phyloP scores from a whole-genome alignment of 2,888 invertebrate species.

The Hypomecis punctinalis region DNA sequence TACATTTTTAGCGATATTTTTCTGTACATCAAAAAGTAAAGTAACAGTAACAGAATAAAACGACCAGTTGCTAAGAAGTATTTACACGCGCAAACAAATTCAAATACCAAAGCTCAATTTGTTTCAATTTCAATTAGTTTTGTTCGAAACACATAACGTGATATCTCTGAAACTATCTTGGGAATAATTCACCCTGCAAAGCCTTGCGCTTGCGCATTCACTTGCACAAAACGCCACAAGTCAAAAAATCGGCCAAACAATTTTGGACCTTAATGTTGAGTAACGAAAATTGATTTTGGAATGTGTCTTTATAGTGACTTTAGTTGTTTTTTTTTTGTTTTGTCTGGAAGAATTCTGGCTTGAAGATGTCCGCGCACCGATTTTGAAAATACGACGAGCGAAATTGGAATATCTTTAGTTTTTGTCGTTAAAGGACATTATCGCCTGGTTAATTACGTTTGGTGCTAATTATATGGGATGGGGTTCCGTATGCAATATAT shows the following conservation, averaged over 20 bases:
- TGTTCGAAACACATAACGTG: conserved; percentile 69
- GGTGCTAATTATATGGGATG: conserved; percentile 75
- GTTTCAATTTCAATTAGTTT: conserved; percentile 74
- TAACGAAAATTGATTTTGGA: conserved; percentile 23
- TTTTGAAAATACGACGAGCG: conserved; percentile 82
- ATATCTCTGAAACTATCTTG: conserved; percentile 77
- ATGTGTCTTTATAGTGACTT: conserved; percentile 24
- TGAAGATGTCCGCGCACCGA: conserved; percentile 64
- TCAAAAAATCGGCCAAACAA: not conserved
- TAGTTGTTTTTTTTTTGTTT: not conserved
- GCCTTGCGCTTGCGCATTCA: conserved; percentile 46
- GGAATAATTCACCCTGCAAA: conserved; percentile 70
- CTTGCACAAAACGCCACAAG: conserved; percentile 32
- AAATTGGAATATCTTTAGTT: conserved; percentile 74
- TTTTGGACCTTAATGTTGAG: conserved; percentile 14
- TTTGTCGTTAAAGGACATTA: conserved; percentile 67
- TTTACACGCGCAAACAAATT: conserved; percentile 51
- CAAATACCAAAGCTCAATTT: conserved; percentile 71
- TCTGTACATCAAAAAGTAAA: not conserved
- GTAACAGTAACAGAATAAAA: not conserved
- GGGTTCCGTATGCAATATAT: conserved; percentile 21
- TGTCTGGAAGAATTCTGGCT: conserved; percentile 46
- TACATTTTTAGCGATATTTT: too few species aligned
- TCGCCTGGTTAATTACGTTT: conserved; percentile 74
- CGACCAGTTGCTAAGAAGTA: not conserved